These are phyloP conservation scores for Neodiprion lecontei DNA, from an alignment of 1,140 invertebrate species.

Conservation along the genomic window DNA sequence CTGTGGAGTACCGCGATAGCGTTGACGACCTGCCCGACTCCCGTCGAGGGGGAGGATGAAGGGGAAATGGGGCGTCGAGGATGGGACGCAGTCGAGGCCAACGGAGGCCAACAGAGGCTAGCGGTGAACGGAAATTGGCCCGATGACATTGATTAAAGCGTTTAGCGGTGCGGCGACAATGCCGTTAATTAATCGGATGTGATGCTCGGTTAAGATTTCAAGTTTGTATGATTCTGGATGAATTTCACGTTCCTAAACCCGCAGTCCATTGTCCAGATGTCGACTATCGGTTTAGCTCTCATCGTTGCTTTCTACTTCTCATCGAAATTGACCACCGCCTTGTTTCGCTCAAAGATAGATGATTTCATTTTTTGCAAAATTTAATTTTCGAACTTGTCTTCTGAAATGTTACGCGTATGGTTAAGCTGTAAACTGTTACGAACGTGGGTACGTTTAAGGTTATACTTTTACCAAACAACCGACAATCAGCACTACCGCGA, in stretches of 20 bases:
- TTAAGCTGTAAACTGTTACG: no score
- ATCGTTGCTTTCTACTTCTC: slow-evolving; percentile 8
- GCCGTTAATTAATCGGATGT: slow-evolving; percentile 55
- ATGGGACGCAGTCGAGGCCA: not conserved
- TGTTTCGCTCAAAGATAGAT: slow-evolving; percentile 23
- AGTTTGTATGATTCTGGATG: not conserved
- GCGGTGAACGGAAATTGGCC: slow-evolving; percentile 61
- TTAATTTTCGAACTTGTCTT: slow-evolving; percentile 4
- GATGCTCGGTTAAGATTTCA: slow-evolving; percentile 46
- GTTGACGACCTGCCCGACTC: slow-evolving; percentile 3
- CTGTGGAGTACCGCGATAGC: slow-evolving; percentile 22
- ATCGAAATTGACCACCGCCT: slow-evolving; percentile 20
- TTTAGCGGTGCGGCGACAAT: slow-evolving; percentile 54
- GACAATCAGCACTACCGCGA: not conserved
- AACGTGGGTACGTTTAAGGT: no score
- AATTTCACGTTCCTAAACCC: not conserved
- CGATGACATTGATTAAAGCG: slow-evolving; percentile 64
- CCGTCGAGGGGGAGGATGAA: not conserved
- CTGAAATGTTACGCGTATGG: not conserved
- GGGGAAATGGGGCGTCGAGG: not conserved
- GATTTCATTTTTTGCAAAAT: no score
- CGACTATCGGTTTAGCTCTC: not conserved
- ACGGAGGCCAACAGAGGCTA: slow-evolving; percentile 5
- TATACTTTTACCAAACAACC: not conserved
- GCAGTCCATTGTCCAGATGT: not conserved